Conservation (phyloP, 2,888 invertebrate genomes). For the Caenorhabditis uteleia region DNA sequence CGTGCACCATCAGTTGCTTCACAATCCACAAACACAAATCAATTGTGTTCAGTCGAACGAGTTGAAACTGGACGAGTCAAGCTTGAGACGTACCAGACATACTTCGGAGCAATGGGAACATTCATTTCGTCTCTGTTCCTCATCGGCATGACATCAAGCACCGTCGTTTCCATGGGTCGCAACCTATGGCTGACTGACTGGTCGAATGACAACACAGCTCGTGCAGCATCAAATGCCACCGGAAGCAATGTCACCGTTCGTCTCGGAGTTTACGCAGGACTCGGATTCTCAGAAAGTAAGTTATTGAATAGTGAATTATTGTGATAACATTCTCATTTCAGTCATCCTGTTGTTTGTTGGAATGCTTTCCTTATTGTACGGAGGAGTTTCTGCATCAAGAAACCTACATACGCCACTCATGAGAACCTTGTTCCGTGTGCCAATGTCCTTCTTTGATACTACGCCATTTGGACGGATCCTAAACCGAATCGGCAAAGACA, state of each 20-base stretch:
- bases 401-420: slow-evolving; percentile 68
- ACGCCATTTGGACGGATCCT: slow-evolving; percentile 68
- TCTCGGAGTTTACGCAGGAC: slow-evolving; percentile 64
- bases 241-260: slow-evolving; percentile 48
- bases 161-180: slow-evolving; percentile 63
- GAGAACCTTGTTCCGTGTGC: slow-evolving; percentile 65
- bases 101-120: slow-evolving; percentile 66
- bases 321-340: slow-evolving; percentile 35
- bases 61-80: slow-evolving; percentile 69
- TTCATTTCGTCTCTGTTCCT: slow-evolving; percentile 55
- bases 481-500: slow-evolving; percentile 68
- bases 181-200: slow-evolving; percentile 68
- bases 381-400: slow-evolving; percentile 63
- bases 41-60: slow-evolving; percentile 59
- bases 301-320: neutral
- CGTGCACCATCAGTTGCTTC: slow-evolving; percentile 25
- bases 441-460: slow-evolving; percentile 68
- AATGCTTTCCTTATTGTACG: slow-evolving; percentile 65
- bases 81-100: slow-evolving; percentile 58
- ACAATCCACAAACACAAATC: slow-evolving; percentile 19
- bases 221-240: slow-evolving; percentile 26
- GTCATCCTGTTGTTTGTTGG: slow-evolving; percentile 64
- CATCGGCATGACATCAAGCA: slow-evolving; percentile 60
- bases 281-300: slow-evolving; percentile 66
- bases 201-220: slow-evolving; percentile 65